phyloP scores from a whole-genome alignment of 2,797 vertebrate species.

The Meriones psammophilus region DNA sequence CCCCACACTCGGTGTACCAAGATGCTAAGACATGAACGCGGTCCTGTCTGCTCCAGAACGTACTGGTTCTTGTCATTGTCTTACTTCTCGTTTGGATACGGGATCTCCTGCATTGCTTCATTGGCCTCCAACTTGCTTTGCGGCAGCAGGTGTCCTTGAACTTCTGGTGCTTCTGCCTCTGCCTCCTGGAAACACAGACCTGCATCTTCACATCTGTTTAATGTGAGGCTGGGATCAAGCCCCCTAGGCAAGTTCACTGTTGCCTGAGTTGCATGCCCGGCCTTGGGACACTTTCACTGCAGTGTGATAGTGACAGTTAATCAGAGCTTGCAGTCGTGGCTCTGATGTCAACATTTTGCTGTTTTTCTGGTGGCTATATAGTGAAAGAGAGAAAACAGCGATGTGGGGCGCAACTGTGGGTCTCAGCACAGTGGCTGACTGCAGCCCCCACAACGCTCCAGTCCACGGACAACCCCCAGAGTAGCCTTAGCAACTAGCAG shows the following conservation, averaged over 20 bases:
- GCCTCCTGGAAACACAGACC: neutral
- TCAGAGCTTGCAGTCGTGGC: constrained; percentile 15
- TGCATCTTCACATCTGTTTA: neutral
- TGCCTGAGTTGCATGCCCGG: neutral
- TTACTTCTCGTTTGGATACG: neutral
- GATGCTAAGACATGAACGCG: neutral
- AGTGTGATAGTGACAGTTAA: neutral
- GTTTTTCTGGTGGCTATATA: neutral
- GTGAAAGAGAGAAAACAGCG: constrained; percentile 36
- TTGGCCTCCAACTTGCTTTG: neutral
- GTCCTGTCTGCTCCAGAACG: neutral
- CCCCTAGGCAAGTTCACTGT: neutral
- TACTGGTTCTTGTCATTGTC: neutral
- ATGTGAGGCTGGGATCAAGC: neutral
- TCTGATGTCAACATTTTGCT: constrained; percentile 51
- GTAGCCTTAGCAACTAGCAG: neutral
- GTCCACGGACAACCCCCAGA: neutral
- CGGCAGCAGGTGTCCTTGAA: neutral
- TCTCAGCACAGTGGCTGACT: neutral
- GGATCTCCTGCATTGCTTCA: neutral
- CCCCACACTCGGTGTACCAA: neutral
- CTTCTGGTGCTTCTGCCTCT: neutral
- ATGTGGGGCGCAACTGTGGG: neutral
- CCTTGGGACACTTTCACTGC: neutral
- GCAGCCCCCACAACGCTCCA: neutral